phyloP scores from a whole-genome alignment of 2,888 invertebrate genomes.

The Apotomis turbidana region DNA sequence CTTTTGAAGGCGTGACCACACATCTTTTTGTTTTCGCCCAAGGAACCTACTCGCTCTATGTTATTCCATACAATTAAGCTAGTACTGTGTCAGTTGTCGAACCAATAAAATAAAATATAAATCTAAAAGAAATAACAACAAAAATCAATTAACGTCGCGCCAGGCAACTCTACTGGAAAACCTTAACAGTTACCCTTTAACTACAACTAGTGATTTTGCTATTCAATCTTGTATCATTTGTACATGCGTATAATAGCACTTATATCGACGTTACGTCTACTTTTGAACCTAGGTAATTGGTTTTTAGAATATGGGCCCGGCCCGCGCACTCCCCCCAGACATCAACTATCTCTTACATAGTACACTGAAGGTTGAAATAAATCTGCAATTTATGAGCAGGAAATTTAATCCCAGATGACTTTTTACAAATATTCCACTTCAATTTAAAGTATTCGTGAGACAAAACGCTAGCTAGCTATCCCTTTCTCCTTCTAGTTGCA shows the following conservation, averaged over 20 bases:
- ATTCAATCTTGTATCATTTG: constrained; percentile 75
- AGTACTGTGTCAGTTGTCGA: constrained; percentile 70
- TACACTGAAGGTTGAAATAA: too few species aligned
- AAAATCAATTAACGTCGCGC: constrained; percentile 63
- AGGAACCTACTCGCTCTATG: constrained; percentile 24
- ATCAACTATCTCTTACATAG: background rate
- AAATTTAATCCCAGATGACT: too few species aligned
- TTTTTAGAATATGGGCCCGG: constrained; percentile 67
- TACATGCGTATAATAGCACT: constrained; percentile 79
- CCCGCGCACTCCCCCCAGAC: constrained; percentile 11
- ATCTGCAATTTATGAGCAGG: too few species aligned
- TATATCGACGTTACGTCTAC: constrained; percentile 65
- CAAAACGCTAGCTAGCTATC: too few species aligned
- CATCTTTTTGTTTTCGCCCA: too few species aligned
- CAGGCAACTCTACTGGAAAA: constrained; percentile 56
- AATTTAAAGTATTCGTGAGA: too few species aligned
- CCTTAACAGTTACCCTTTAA: constrained; percentile 55
- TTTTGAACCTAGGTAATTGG: constrained; percentile 66
- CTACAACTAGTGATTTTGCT: constrained; percentile 74
- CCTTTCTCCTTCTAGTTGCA: too few species aligned
- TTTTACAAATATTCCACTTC: too few species aligned
- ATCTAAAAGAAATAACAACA: constrained; percentile 79
- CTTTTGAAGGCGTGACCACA: too few species aligned
- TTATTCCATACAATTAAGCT: constrained; percentile 63
- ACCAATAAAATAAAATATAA: constrained; percentile 75